Evolutionary conservation across 2,888 invertebrate species (phyloP), one percentile per base, ranked within the genome.

Genomic region (Timandra comae): DNA sequence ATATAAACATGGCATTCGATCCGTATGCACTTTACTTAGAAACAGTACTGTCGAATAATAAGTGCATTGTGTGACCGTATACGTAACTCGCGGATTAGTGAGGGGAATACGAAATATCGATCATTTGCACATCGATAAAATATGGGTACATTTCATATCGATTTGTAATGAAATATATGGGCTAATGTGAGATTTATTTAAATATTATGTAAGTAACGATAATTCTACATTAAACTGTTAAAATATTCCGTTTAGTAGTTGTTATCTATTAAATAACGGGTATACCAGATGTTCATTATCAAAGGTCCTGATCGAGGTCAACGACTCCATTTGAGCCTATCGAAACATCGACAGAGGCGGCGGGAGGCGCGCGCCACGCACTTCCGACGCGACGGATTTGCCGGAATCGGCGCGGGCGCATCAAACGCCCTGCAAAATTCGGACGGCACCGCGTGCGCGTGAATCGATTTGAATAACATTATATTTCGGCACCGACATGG

Each of bases 381-480:
- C 82, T 84, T 85, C 85, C 85, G 85, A 84, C 80, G 79, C 77
- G 82, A 82, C 85, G 82, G 82, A 85, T 84, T 85, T 82, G 84
- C 82, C 82, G 81, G 85, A 85, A 85, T 81, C 81, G 82, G 67
- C 68, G 81, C 81, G 80, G 84, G 78, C 81, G 79, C 84, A 77
- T 84, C 85, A 85, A 85, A 85, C 73, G 71, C 65, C 56, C 58
- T 68, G 82, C 84, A 63, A 84, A 85, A 76, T 85, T 85, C 80
- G 82, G 82, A 77, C 78, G 67, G 70, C 64, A 74, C 62, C 67
- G 72, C 72, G 76, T 70, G 78, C 77, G 80, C 81, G 82, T 82
- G 84, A 81, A 82, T 80, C 69, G 63, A 85, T 84, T 85, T 82
- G 79, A 84, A 85, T 84, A 82, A 79, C 69, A 71, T 76, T 81